Percentiles rank a stretch among this genome's conserved stretches.
Evolutionary conservation across 2,797 vertebrate genomes (phyloP).

Genomic region (Spea hammondii): DNA sequence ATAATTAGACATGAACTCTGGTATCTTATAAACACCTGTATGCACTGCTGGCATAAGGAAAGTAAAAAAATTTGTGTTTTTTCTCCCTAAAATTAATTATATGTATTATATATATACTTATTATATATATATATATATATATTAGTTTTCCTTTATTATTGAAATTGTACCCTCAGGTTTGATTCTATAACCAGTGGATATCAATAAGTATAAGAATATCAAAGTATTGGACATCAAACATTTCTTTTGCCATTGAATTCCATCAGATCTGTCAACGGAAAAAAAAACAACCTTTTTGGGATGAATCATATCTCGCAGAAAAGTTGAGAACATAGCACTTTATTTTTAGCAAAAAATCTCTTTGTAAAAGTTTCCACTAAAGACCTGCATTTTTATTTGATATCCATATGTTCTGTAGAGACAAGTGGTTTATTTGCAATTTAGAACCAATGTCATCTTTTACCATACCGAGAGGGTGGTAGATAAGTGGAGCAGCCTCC

Average conservation of each 20-base stretch:
- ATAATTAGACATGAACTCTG: no score
- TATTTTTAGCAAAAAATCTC: conserved; percentile 13
- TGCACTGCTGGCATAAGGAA: no score
- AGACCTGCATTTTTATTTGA: neutral
- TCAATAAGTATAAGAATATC: conserved; percentile 5
- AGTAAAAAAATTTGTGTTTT: no score
- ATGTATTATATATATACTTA: no score
- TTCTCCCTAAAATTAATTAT: no score
- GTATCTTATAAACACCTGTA: no score
- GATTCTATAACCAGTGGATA: neutral
- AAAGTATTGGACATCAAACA: conserved; percentile 18
- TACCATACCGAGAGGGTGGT: no score
- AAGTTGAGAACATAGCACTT: conserved; percentile 9
- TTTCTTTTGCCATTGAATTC: neutral
- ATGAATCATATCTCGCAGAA: neutral
- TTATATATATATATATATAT: no score
- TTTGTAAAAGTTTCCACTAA: conserved; percentile 5
- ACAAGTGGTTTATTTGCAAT: conserved; percentile 17
- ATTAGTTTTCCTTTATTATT: neutral
- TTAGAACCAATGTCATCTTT: no score
- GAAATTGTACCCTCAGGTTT: conserved; percentile 7
- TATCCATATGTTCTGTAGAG: conserved; percentile 19
- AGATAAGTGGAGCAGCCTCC: no score
- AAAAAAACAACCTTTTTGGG: neutral
- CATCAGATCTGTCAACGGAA: conserved; percentile 11